These are phyloP conservation scores for Borostomias antarcticus DNA, from an alignment of 2,797 vertebrate species.

Conservation along the genomic window DNA sequence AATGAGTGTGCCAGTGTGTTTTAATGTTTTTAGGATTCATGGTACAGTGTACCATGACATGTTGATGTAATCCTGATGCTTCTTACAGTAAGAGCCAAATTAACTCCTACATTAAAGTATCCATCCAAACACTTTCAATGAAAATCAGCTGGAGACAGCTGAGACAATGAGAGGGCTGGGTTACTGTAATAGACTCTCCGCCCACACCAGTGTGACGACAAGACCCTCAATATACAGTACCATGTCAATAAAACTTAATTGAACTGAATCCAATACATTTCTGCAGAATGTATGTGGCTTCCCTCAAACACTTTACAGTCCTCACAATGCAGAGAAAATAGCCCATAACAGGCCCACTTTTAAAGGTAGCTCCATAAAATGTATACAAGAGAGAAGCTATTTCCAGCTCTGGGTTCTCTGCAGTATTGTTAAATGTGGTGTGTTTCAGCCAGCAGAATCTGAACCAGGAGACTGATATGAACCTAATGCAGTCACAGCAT, in stretches of 20 bases:
- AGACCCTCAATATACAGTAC: not conserved
- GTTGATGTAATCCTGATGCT: too few species aligned
- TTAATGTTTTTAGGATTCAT: too few species aligned
- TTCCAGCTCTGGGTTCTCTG: not conserved
- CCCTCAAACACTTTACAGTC: not conserved
- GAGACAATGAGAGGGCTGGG: not conserved
- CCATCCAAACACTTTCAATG: not conserved
- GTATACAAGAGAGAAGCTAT: not conserved
- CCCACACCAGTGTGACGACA: not conserved
- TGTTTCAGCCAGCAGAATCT: too few species aligned
- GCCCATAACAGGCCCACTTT: not conserved
- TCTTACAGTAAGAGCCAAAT: too few species aligned
- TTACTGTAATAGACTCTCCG: not conserved
- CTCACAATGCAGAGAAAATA: too few species aligned
- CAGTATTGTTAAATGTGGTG: too few species aligned
- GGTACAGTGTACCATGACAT: too few species aligned
- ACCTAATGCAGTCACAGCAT: too few species aligned
- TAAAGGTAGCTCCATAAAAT: conserved; percentile 1
- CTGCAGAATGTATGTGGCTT: not conserved
- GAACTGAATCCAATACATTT: conserved; percentile 7
- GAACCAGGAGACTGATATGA: too few species aligned
- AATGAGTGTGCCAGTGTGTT: too few species aligned
- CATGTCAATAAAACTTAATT: conserved; percentile 19
- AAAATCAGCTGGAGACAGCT: not conserved
- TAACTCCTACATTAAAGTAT: too few species aligned